A percentile compares a stretch with the other conserved stretches of the same genome.
These are phyloP conservation scores for Polydrusus tereticollis DNA, from an alignment of 2,888 invertebrate genomes.

Conservation along the genomic window DNA sequence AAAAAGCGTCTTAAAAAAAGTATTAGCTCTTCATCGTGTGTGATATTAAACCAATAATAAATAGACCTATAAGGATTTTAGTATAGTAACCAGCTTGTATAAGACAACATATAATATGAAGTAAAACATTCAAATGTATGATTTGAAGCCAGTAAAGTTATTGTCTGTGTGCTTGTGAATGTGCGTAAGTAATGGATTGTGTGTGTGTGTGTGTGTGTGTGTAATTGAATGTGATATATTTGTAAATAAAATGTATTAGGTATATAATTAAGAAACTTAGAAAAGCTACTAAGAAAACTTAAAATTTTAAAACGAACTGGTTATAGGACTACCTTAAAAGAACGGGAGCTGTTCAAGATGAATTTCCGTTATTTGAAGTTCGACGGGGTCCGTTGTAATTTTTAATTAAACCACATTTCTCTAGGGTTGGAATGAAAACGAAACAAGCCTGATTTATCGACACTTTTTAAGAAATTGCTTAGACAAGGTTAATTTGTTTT, in stretches of 20 bases:
- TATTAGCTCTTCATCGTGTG: conserved; percentile 10
- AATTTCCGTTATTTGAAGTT: too few species aligned
- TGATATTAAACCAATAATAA: conserved; percentile 31
- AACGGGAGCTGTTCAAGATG: too few species aligned
- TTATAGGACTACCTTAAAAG: too few species aligned
- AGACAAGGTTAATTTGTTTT: too few species aligned
- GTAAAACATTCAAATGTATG: background rate
- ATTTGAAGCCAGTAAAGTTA: conserved; percentile 4
- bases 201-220: conserved; percentile 2
- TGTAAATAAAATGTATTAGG: conserved; percentile 13
- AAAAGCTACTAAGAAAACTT: background rate
- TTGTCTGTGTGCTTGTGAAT: background rate
- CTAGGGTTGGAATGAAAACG: too few species aligned
- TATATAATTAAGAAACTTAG: background rate
- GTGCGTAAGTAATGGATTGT: background rate
- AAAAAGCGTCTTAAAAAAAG: conserved; percentile 1
- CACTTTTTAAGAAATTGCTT: too few species aligned
- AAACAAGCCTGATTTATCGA: too few species aligned
- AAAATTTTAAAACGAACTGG: background rate
- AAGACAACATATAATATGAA: conserved; percentile 18
- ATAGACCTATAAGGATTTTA: conserved; percentile 26
- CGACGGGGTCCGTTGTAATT: too few species aligned
- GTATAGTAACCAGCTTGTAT: conserved; percentile 23
- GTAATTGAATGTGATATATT: conserved; percentile 5
- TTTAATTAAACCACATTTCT: too few species aligned